Percentiles rank a stretch among this genome's conserved stretches.
phyloP scores from a whole-genome alignment of 2,888 invertebrate species.

The Cataglyphis livida region DNA sequence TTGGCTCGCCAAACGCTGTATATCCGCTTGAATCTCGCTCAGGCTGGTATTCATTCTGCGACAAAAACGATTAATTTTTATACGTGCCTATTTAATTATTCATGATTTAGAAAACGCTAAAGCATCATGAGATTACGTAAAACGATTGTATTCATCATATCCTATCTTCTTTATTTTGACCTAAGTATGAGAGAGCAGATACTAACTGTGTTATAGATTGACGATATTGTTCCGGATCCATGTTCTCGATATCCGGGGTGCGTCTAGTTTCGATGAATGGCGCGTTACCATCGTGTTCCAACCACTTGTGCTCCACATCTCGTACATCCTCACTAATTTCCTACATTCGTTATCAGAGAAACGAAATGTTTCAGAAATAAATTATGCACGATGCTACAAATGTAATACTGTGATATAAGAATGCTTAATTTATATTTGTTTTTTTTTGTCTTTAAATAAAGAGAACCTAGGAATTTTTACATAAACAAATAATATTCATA shows the following conservation, averaged over 20 bases:
- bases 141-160: background rate
- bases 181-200: conserved; percentile 20
- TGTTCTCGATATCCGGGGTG: conserved; percentile 92
- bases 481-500: conserved; percentile 9
- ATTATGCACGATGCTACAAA: conserved; percentile 16
- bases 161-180: background rate
- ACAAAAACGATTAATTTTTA: background rate
- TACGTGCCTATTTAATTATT: background rate
- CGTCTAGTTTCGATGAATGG: conserved; percentile 89
- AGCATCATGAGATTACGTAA: background rate
- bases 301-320: conserved; percentile 89
- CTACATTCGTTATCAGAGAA: conserved; percentile 81
- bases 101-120: background rate
- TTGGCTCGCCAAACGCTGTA: conserved; percentile 94
- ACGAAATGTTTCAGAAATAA: conserved; percentile 27
- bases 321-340: conserved; percentile 88
- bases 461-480: background rate
- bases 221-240: conserved; percentile 93
- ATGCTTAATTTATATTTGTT: background rate
- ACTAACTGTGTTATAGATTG: conserved; percentile 93
- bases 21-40: conserved; percentile 97
- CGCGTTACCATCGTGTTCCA: conserved; percentile 87
- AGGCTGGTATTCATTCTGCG: conserved; percentile 96
- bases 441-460: conserved; percentile 12
- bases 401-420: background rate